These are phyloP conservation scores for Palythoa grandiflora DNA, from an alignment of 92 coral and sea anemone genomes.

Conservation along the genomic window DNA sequence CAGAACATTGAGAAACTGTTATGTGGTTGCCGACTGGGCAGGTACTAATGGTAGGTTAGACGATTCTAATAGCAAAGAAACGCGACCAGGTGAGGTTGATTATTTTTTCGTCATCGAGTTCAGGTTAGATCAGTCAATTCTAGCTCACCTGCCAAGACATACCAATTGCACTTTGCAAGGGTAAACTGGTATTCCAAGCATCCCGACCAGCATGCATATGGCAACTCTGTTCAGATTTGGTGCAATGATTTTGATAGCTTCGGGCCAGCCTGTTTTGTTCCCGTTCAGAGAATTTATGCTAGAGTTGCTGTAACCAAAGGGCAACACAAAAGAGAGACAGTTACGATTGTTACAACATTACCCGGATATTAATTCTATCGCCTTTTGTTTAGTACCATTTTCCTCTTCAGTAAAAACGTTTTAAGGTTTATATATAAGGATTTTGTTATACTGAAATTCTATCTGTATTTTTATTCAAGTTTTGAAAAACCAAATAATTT, in stretches of 20 bases:
- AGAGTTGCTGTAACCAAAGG: conserved; percentile 51
- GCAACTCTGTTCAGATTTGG: conserved; percentile 50
- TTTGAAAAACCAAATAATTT: background rate
- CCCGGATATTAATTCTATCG: conserved; percentile 35
- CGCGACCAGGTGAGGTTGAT: conserved; percentile 50
- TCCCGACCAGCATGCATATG: conserved; percentile 35
- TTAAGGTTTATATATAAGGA: background rate
- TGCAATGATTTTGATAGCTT: conserved; percentile 51
- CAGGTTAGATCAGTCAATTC: conserved; percentile 35
- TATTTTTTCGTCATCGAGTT: conserved; percentile 58
- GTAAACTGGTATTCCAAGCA: conserved; percentile 52
- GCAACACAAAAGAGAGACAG: conserved; percentile 29
- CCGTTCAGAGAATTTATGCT: conserved; percentile 47
- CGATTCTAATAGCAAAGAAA: background rate
- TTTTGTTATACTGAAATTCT: conserved; percentile 4
- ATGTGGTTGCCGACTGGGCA: conserved; percentile 71
- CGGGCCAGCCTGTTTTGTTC: conserved; percentile 60
- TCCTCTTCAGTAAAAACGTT: background rate
- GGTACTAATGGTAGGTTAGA: conserved; percentile 37
- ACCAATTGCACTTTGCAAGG: conserved; percentile 60
- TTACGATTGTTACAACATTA: conserved; percentile 48
- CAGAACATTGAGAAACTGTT: conserved; percentile 60
- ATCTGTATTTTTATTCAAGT: background rate
- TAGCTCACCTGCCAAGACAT: conserved; percentile 36
- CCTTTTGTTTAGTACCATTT: background rate